Evolutionary conservation across 1,140 invertebrate species (phyloP).

Genomic region (Zophobas morio): DNA sequence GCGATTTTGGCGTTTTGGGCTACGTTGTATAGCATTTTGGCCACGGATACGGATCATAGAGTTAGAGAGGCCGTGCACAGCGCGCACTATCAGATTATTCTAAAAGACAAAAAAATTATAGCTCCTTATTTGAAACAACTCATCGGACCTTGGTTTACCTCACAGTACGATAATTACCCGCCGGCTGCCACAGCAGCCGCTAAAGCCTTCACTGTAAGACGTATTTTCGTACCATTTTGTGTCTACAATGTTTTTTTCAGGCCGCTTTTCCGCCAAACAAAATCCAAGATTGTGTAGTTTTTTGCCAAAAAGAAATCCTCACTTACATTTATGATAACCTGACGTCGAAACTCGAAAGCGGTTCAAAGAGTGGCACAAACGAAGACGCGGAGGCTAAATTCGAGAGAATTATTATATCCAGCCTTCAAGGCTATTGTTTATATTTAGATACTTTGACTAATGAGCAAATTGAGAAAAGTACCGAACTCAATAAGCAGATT

Average conservation of each 20-base stretch:
- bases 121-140: conserved; percentile 85
- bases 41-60: conserved; percentile 83
- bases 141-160: conserved; percentile 82
- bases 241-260: conserved; percentile 62
- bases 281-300: conserved; percentile 79
- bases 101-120: conserved; percentile 79
- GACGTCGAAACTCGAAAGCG: conserved; percentile 74
- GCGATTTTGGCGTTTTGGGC: conserved; percentile 84
- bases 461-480: conserved; percentile 70
- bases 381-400: conserved; percentile 85
- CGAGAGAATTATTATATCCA: conserved; percentile 77
- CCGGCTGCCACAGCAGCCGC: conserved; percentile 83
- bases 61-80: conserved; percentile 83
- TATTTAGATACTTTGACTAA: conserved; percentile 72
- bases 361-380: conserved; percentile 70
- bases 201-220: conserved; percentile 76
- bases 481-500: conserved; percentile 71
- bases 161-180: conserved; percentile 86
- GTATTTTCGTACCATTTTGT: not conserved
- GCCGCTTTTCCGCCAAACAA: conserved; percentile 82
- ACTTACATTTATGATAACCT: conserved; percentile 81
- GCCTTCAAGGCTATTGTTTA: conserved; percentile 77
- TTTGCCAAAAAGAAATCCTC: conserved; percentile 85
- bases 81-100: conserved; percentile 79
- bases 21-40: conserved; percentile 79